These are phyloP conservation scores for Calephelis perditalis DNA, from an alignment of 2,888 invertebrate genomes.

Conservation along the genomic window DNA sequence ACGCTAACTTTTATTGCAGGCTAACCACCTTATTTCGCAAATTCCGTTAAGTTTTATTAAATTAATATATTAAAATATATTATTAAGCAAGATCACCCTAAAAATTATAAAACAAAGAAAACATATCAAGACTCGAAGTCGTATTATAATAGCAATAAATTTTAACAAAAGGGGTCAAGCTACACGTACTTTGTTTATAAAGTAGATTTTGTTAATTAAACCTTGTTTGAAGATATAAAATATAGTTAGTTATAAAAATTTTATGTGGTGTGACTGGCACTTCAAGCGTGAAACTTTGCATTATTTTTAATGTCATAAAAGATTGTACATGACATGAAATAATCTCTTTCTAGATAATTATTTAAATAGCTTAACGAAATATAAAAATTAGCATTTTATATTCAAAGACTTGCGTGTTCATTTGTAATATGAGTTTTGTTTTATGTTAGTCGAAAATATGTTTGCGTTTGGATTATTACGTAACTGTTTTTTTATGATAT, in stretches of 20 bases:
- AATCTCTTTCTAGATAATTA: conserved; percentile 9
- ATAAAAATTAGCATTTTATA: conserved; percentile 5
- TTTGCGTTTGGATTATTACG: too few relatives aligned
- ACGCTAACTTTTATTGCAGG: neutral
- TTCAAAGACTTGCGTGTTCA: neutral
- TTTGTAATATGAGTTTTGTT: neutral
- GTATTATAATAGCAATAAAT: neutral
- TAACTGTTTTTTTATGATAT: too few relatives aligned
- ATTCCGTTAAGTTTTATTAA: conserved; percentile 7
- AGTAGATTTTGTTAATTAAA: conserved; percentile 8
- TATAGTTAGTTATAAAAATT: conserved; percentile 3
- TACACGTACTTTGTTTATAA: neutral
- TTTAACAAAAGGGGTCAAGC: neutral
- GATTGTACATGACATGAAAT: conserved; percentile 11
- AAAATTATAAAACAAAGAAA: conserved; percentile 4
- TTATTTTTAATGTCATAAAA: conserved; percentile 4
- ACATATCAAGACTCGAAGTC: neutral
- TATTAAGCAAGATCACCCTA: neutral
- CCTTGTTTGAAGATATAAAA: conserved; percentile 6
- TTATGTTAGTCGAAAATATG: too few relatives aligned
- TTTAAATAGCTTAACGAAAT: conserved; percentile 6
- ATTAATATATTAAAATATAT: conserved; percentile 7
- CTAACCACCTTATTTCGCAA: conserved; percentile 2
- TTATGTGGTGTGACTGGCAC: conserved; percentile 7
- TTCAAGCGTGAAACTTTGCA: conserved; percentile 5